Base-by-base conservation (phyloP, 2,113 vertebrate species). In the Aplodontia rufa region DNA sequence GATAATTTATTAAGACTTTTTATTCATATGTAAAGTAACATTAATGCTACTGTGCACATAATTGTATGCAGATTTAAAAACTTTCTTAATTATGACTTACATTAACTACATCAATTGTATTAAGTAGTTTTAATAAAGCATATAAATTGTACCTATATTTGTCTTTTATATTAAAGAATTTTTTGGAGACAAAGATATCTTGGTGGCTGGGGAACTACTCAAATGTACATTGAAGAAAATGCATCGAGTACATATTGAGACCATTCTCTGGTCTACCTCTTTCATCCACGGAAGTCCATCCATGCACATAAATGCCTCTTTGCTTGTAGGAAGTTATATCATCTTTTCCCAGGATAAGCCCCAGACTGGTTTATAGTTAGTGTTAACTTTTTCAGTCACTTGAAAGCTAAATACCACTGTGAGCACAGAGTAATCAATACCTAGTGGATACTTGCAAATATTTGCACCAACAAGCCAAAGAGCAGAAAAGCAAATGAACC, bases 391-490 rank as follows among this genome's bases (percentile, higher is more conserved):
- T 72, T 49, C 79, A 75, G 62, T 40, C n/a, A 35, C 30, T 91
- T 91, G 68, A 80, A 94, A 95, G 86, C 55, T 84, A 87, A 94
- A 96, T 79, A 20, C 30, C 35, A n/a, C 83, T 92, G 58, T 86
- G 69, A 93, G 28, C 14, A 42, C 74, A 51, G 35, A 71, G 35
- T 16, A 47, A 71, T 95, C 37, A 74, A 69, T n/a, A 40, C 5
- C 53, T 96, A 76, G 37, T 91, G 79, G 94, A 96, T 96, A 90
- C 35, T 88, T 87, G 45, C 53, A 91, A 92, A 91, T 82, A 79
- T 60, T 24, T 22, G 24, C 8, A n/a, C n/a, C 32, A 80, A 37
- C 19, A 76, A 69, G 37, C 20, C 68, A 51, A 94, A 91, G 64
- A 58, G 68, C 51, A 64, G 71, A 47, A 32, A 45, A 83, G 35